Base-by-base conservation (phyloP, 2,888 invertebrate genomes). In the Biston betularia region DNA sequence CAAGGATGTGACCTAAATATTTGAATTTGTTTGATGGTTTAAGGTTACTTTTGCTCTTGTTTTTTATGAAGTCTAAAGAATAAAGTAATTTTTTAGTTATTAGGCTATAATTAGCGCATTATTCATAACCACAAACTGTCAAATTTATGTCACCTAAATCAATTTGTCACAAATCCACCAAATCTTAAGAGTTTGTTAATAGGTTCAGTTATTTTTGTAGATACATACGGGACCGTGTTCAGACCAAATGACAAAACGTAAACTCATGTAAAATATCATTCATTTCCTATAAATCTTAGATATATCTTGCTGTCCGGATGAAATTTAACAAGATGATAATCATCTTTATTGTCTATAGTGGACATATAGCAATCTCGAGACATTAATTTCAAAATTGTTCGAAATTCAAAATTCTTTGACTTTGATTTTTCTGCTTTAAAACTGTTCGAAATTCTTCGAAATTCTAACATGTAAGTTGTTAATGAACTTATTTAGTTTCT, bases 111-210 rank as follows among this genome's bases (percentile, higher is more conserved):
- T n/a, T 5, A 11, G 12, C 0, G 9, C 52, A 71, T 9, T 63
- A 24, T 5, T 48, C 3, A 54, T 62, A 63, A 0, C 52, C 50
- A 0, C 65, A 42, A 0, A 42, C 69, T 11, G 72, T 44, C 6
- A 71, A 56, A 0, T 65, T 1, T n/a, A 49, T 56, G 52, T 75
- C 74, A 56, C 75, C 72, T 11, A 77, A 38, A 50, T 75, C 73
- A 1, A 75, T 35, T 68, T 9, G 69, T 73, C 8, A 73, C 6
- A 3, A 56, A 54, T 0, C 71, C 69, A 0, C 12, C 7, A 10
- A 55, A 65, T 4, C 75, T 58, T 11, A 73, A 45, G 1, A 70
- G 10, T 58, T 60, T 53, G 6, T 61, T 12, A 0, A 73, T 60
- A n/a, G 73, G 72, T 46, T 71, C 69, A 46, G 60, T 55, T 7